phyloP scores from a whole-genome alignment of 2,797 vertebrate genomes.

The Danio tinwini region DNA sequence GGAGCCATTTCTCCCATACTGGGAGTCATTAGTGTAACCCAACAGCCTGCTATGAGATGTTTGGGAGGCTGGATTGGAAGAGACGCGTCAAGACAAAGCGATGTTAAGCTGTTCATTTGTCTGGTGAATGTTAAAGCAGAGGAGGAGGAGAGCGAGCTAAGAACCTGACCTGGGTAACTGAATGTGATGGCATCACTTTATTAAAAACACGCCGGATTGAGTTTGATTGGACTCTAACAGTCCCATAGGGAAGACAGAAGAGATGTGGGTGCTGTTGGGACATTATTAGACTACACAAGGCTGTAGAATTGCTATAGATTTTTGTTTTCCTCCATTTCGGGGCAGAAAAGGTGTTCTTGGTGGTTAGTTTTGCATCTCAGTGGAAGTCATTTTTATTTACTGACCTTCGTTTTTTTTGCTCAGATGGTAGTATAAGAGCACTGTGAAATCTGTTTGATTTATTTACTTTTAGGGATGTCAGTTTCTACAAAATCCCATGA shows the following conservation, averaged over 20 bases:
- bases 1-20: conserved; percentile 41
- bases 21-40: conserved; percentile 52
- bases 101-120: conserved; percentile 51
- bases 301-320: background rate
- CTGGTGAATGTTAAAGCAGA: conserved; percentile 39
- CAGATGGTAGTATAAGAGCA: too few relatives aligned
- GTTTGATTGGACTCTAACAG: conserved; percentile 19
- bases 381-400: conserved; percentile 12
- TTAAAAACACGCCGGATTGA: conserved; percentile 45
- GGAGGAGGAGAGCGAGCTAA: conserved; percentile 6
- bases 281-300: conserved; percentile 4
- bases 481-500: too few relatives aligned
- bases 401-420: conserved; percentile 4
- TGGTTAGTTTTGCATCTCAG: background rate
- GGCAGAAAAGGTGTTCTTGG: conserved; percentile 14
- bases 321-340: background rate
- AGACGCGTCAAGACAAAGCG: conserved; percentile 41
- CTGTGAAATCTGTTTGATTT: too few relatives aligned
- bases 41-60: conserved; percentile 47
- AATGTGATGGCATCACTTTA: conserved; percentile 11
- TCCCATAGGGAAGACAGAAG: conserved; percentile 1
- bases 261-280: background rate
- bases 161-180: conserved; percentile 31
- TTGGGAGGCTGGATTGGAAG: conserved; percentile 44
- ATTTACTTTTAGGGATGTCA: too few relatives aligned